phyloP scores from a whole-genome alignment of 2,113 vertebrate genomes.

The Cinclus cinclus region DNA sequence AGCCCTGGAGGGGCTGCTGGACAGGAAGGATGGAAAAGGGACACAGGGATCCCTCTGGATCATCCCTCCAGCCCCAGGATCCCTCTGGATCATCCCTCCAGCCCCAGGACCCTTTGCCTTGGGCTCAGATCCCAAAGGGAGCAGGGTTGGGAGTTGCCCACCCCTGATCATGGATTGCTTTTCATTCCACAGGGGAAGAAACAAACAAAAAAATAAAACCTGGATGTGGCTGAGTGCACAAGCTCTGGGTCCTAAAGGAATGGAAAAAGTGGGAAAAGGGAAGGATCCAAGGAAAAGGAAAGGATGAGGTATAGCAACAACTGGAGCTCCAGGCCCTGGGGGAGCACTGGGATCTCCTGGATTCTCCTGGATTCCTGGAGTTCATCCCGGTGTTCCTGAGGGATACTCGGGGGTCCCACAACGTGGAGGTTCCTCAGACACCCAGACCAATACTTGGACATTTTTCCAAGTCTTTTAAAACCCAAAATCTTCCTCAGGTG shows the following conservation, averaged over 20 bases:
- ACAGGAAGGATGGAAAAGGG: neutral
- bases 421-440: neutral
- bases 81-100: neutral
- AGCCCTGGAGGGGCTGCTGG: neutral
- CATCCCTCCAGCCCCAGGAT: neutral
- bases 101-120: neutral
- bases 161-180: neutral
- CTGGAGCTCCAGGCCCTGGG: neutral
- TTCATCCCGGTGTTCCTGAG: neutral
- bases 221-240: neutral
- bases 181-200: neutral
- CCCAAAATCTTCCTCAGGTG: neutral
- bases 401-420: neutral
- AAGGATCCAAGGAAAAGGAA: neutral
- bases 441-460: neutral
- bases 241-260: constrained; percentile 8
- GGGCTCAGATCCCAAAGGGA: neutral
- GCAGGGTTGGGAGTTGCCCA: neutral
- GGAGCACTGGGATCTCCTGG: neutral
- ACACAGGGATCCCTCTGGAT: neutral
- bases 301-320: constrained; percentile 63
- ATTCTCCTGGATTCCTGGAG: neutral
- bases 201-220: neutral
- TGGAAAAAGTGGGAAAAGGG: neutral
- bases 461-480: neutral